Conservation (phyloP, 1,140 invertebrate species). For the Chironomus tepperi region DNA sequence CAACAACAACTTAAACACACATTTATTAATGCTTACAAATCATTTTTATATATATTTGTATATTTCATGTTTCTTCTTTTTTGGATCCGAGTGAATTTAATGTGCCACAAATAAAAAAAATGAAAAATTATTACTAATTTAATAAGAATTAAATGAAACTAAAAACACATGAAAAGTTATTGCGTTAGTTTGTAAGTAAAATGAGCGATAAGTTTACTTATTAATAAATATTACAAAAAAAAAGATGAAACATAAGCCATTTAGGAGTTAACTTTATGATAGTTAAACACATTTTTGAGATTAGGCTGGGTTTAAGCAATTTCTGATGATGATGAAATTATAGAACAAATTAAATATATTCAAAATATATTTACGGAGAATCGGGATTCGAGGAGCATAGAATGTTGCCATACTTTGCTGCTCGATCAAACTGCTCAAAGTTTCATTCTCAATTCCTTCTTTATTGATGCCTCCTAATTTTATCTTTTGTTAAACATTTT, state of each 20-base stretch:
- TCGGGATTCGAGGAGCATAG: too few relatives aligned
- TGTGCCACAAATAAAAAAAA: conserved; percentile 8
- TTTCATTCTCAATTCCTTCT: too few relatives aligned
- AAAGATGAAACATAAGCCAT: conserved; percentile 17
- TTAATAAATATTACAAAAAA: background rate
- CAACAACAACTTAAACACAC: background rate
- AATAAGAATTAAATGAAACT: background rate
- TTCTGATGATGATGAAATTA: conserved; percentile 8
- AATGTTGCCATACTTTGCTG: too few relatives aligned
- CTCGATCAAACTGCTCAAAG: too few relatives aligned
- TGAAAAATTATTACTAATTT: background rate
- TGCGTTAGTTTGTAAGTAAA: conserved; percentile 12
- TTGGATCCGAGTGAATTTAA: conserved; percentile 10
- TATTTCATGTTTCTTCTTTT: background rate
- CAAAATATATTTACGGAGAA: too few relatives aligned
- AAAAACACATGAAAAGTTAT: background rate
- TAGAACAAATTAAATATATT: background rate
- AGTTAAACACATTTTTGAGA: conserved; percentile 24
- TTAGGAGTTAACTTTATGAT: conserved; percentile 25
- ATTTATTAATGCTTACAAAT: background rate
- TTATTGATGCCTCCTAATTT: too few relatives aligned
- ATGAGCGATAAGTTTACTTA: conserved; percentile 7
- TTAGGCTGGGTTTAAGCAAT: conserved; percentile 7
- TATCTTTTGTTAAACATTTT: too few relatives aligned
- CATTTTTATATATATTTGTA: conserved; percentile 1